These are phyloP conservation scores for Urocolius indicus DNA, from an alignment of 2,113 vertebrate genomes.

Conservation along the genomic window DNA sequence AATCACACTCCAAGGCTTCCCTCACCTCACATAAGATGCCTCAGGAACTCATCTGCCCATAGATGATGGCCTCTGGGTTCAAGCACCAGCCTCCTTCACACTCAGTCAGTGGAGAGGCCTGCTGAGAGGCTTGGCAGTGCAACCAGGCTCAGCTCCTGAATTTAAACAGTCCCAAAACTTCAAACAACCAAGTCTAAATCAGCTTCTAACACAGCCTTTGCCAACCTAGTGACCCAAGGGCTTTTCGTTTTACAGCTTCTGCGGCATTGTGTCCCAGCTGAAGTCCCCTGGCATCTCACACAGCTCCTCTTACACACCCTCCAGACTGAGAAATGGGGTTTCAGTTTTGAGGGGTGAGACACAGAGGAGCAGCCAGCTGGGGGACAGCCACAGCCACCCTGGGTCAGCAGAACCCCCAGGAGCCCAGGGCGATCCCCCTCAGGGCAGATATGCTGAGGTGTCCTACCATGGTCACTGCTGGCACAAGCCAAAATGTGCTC, in stretches of 20 bases:
- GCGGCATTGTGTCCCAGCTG: not conserved
- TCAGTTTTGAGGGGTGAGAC: not conserved
- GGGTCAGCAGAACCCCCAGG: rapidly evolving
- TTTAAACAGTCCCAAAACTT: not conserved
- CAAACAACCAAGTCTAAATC: not conserved
- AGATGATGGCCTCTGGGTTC: not conserved
- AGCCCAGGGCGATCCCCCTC: rapidly evolving
- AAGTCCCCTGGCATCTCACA: not conserved
- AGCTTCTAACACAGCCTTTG: not conserved
- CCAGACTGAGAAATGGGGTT: rapidly evolving
- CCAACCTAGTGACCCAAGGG: not conserved
- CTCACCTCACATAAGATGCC: not conserved
- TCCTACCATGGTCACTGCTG: not conserved
- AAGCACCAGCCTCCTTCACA: not conserved
- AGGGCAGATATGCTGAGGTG: not conserved
- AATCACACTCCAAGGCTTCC: not conserved
- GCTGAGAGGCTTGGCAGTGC: not conserved
- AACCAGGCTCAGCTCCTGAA: not conserved
- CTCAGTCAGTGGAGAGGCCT: not conserved
- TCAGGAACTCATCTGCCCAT: not conserved
- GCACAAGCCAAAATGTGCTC: not conserved
- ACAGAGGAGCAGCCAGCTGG: not conserved
- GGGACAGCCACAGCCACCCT: not conserved
- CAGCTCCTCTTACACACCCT: not conserved
- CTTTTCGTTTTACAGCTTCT: not conserved